Percentiles rank a stretch among this genome's conserved stretches.
Evolutionary conservation across 1,140 invertebrate species (phyloP).

Genomic region (Drosophila triauraria): DNA sequence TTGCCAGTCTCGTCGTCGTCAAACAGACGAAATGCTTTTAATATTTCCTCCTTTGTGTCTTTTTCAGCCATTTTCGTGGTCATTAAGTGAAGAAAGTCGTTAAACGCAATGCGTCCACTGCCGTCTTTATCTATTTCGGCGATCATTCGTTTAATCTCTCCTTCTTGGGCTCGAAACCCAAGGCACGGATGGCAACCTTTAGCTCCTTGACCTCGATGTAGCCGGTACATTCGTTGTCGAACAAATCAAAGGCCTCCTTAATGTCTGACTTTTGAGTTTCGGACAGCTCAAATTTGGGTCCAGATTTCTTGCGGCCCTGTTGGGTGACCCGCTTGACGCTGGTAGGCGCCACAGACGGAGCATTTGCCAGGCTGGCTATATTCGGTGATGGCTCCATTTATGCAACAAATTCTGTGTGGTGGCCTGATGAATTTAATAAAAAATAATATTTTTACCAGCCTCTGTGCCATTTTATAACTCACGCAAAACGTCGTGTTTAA

Average conservation of each 20-base stretch:
- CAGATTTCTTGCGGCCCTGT: slow-evolving; percentile 87
- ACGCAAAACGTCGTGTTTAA: not conserved
- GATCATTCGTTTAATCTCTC: slow-evolving; percentile 98
- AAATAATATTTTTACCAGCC: not conserved
- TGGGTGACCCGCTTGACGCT: slow-evolving; percentile 56
- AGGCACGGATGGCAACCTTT: slow-evolving; percentile 95
- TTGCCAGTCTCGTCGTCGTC: slow-evolving; percentile 97
- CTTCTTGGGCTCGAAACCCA: slow-evolving; percentile 98
- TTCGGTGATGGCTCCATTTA: slow-evolving; percentile 60
- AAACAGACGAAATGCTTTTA: slow-evolving; percentile 98
- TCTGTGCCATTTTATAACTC: not conserved
- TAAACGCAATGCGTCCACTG: slow-evolving; percentile 93
- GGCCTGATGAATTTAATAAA: not conserved
- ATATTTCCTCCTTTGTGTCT: slow-evolving; percentile 97
- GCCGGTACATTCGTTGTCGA: slow-evolving; percentile 95
- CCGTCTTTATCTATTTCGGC: slow-evolving; percentile 95
- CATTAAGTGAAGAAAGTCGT: slow-evolving; percentile 97
- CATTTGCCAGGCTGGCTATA: slow-evolving; percentile 26
- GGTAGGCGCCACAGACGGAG: slow-evolving; percentile 6
- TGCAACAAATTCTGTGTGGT: slow-evolving; percentile 11
- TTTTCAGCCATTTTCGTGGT: slow-evolving; percentile 98
- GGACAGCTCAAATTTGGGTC: slow-evolving; percentile 92
- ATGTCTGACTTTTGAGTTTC: slow-evolving; percentile 97
- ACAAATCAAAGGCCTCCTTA: slow-evolving; percentile 97
- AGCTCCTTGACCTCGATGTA: slow-evolving; percentile 96